Conservation (phyloP, 1,140 invertebrate genomes). For the Panulirus ornatus region DNA sequence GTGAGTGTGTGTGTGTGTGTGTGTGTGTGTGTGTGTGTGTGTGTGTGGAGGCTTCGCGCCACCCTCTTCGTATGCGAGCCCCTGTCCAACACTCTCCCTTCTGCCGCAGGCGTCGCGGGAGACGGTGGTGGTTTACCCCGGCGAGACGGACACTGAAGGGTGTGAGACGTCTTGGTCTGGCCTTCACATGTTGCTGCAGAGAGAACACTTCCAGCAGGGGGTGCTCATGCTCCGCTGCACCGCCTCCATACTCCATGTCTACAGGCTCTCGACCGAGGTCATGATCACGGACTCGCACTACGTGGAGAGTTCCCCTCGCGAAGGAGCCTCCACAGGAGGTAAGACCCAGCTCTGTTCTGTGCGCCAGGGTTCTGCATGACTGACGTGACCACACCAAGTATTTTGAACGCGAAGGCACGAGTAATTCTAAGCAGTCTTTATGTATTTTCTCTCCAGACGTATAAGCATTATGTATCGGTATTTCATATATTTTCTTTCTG, state of each 20-base stretch:
- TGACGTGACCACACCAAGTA: too few species aligned
- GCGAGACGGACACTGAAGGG: conserved; percentile 14
- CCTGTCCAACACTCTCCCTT: background rate
- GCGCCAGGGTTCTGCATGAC: too few species aligned
- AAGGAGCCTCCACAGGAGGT: conserved; percentile 42
- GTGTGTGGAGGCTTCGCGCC: background rate
- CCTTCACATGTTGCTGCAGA: conserved; percentile 32
- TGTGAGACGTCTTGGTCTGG: conserved; percentile 46
- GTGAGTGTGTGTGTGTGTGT: too few species aligned
- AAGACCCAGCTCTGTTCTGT: too few species aligned
- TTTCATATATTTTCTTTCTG: too few species aligned
- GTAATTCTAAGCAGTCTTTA: too few species aligned
- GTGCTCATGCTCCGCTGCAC: conserved; percentile 34
- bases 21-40: background rate
- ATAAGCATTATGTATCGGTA: too few species aligned
- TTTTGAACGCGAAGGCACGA: too few species aligned
- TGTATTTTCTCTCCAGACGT: too few species aligned
- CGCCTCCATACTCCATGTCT: conserved; percentile 36
- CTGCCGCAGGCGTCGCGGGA: conserved; percentile 39
- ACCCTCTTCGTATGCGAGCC: too few species aligned
- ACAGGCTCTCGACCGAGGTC: conserved; percentile 25
- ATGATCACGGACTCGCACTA: conserved; percentile 15
- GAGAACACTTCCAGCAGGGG: conserved; percentile 41
- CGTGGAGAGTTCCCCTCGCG: conserved; percentile 22
- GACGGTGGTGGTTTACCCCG: conserved; percentile 50